A percentile compares a stretch with the other conserved stretches of the same genome.
Evolutionary conservation across 2,113 vertebrate genomes (phyloP).

Genomic region (Psettodes erumei): DNA sequence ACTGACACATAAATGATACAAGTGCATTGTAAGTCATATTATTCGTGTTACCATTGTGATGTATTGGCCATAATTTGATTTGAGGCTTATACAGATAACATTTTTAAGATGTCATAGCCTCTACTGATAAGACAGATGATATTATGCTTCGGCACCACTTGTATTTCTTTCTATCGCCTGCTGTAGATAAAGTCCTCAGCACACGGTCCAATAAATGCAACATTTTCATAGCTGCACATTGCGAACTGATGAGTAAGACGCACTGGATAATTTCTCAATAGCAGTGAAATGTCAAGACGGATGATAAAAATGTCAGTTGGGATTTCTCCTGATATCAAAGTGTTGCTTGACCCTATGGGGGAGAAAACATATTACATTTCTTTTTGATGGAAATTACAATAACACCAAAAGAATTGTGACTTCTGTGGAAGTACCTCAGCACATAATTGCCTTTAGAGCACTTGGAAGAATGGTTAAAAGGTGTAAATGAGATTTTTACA

Average conservation of each 20-base stretch:
- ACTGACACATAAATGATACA: neutral
- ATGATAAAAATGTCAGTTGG: conserved; percentile 40
- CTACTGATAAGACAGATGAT: neutral
- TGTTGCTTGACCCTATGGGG: neutral
- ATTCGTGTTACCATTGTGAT: neutral
- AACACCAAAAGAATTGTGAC: neutral
- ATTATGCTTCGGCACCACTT: neutral
- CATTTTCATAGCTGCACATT: conserved; percentile 10
- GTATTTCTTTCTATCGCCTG: neutral
- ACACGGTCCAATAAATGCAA: conserved; percentile 9
- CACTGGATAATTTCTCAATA: conserved; percentile 45
- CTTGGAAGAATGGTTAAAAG: conserved; percentile 17
- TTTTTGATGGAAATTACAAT: neutral
- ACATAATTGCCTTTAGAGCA: neutral
- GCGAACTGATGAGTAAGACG: neutral
- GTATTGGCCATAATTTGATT: neutral
- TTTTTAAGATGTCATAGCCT: neutral
- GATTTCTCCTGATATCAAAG: conserved; percentile 22
- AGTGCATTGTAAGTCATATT: neutral
- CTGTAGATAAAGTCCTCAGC: conserved; percentile 15
- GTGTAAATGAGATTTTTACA: conserved; percentile 28
- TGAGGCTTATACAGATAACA: neutral
- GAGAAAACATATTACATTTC: neutral
- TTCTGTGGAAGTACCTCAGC: neutral
- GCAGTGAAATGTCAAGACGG: conserved; percentile 41